Evolutionary conservation across 2,888 invertebrate species (phyloP), one percentile per base, ranked within the genome.

Genomic region (Harmothoe impar): DNA sequence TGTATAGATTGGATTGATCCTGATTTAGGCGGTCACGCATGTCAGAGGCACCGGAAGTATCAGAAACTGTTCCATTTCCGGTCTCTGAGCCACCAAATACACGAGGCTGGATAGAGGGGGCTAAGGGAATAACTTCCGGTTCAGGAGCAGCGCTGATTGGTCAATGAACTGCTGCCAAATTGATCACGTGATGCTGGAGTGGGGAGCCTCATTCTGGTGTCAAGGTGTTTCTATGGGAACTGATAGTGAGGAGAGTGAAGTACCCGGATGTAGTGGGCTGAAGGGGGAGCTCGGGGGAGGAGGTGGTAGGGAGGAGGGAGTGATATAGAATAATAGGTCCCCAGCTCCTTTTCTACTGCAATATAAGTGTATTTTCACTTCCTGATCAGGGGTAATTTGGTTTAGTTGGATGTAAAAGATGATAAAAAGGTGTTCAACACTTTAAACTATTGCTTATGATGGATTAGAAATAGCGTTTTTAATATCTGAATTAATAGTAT

Each of bases 141-240:
- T 3, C 3, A 7, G n/a, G 15, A 3, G 72, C 25, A 23, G n/a
- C 15, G 72, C 29, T 29, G 72, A 72, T 72, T 72, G 72, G 72
- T 72, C 72, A 72, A 72, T 72, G 72, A 72, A 72, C 72, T 72
- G n/a, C 5, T 25, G 72, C 29, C 29, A 25, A 25, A 72, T 72
- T 72, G 72, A 72, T 72, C 72, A 72, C 72, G 72, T 72, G 72
- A 72, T 7, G 31, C 72, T 29, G n/a, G 62, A 62, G 62, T n/a
- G 62, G 3, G 20, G 1, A n/a, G 7, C 62, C 20, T 62, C 62
- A 20, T 62, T 62, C 29, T 20, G n/a, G 23, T 20, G 15, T 20
- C 20, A 20, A 20, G 62, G 62, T n/a, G 62, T 20, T 62, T 3
- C 20, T 15, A 62, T 15, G 62, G 3, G 62, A 62, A 3, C 62